Evolutionary conservation across 2,888 invertebrate species (phyloP).

Genomic region (Dynastes hyllus): DNA sequence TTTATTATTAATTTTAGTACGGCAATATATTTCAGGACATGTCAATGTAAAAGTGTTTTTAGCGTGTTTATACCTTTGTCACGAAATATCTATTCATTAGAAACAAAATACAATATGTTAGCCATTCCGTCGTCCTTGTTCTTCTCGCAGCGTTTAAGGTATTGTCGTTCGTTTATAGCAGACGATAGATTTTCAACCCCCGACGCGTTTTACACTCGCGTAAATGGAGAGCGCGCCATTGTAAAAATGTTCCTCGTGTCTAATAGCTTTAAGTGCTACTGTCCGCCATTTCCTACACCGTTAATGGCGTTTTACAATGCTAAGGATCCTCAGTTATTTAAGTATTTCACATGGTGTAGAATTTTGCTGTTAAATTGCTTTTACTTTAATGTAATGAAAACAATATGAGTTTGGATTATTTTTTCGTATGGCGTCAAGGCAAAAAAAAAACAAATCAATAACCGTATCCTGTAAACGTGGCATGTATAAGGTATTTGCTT

Average conservation of each 20-base stretch:
- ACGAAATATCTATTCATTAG: constrained; percentile 24
- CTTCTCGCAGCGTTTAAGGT: neutral
- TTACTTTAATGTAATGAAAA: no score
- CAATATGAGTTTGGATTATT: no score
- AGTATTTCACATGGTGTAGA: neutral
- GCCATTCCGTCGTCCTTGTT: constrained; percentile 15
- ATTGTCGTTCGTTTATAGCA: constrained; percentile 1
- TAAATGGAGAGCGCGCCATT: constrained; percentile 19
- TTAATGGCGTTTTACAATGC: constrained; percentile 15
- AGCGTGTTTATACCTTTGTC: constrained; percentile 9
- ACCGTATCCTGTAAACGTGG: no score
- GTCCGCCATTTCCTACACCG: constrained; percentile 12
- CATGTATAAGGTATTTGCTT: no score
- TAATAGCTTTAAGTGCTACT: constrained; percentile 32
- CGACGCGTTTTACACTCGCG: constrained; percentile 15
- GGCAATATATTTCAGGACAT: neutral
- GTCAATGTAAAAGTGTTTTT: constrained; percentile 15
- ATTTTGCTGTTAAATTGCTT: no score
- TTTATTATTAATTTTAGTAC: constrained; percentile 33
- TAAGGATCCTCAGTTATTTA: neutral
- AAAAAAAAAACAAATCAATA: no score
- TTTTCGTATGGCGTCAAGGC: no score
- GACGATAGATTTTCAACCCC: constrained; percentile 24
- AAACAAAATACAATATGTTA: constrained; percentile 29
- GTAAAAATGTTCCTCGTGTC: constrained; percentile 27